These are phyloP conservation scores for Leptinotarsa peninsularis DNA, from an alignment of 2,888 invertebrate species.

Conservation along the genomic window DNA sequence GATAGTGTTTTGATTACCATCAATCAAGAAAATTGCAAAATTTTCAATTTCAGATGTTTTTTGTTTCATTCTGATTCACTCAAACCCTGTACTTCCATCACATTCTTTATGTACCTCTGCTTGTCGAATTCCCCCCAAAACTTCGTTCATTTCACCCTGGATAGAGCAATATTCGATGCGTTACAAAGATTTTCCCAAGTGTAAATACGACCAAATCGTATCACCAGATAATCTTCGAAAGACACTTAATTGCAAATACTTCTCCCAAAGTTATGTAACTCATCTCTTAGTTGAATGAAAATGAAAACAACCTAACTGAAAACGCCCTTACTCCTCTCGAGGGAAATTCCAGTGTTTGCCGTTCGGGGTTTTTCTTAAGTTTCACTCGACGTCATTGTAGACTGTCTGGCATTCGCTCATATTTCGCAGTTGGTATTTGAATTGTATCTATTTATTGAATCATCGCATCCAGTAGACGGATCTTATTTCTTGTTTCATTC, in stretches of 20 bases:
- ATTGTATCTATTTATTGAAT: not conserved
- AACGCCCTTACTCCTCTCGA: not conserved
- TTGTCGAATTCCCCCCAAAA: not conserved
- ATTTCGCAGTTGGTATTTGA: not conserved
- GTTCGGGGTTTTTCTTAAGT: not conserved
- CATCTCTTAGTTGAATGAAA: conserved; percentile 19
- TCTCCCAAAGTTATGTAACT: conserved; percentile 21
- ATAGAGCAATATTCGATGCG: not conserved
- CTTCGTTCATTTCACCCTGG: not conserved
- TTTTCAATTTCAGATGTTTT: no score
- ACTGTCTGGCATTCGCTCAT: conserved; percentile 5
- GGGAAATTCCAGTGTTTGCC: conserved; percentile 13
- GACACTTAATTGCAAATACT: conserved; percentile 25
- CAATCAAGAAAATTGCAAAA: no score
- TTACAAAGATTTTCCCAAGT: not conserved
- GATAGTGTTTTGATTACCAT: no score
- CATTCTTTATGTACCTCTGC: no score
- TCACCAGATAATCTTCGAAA: conserved; percentile 24
- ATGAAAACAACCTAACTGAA: conserved; percentile 13
- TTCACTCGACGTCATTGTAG: conserved; percentile 2
- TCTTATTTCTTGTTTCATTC: not conserved
- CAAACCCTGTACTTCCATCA: no score
- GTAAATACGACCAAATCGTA: not conserved
- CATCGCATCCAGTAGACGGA: not conserved
- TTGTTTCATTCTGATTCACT: no score